phyloP scores from a whole-genome alignment of 1,140 invertebrate species.

The Rhagoletis pomonella region DNA sequence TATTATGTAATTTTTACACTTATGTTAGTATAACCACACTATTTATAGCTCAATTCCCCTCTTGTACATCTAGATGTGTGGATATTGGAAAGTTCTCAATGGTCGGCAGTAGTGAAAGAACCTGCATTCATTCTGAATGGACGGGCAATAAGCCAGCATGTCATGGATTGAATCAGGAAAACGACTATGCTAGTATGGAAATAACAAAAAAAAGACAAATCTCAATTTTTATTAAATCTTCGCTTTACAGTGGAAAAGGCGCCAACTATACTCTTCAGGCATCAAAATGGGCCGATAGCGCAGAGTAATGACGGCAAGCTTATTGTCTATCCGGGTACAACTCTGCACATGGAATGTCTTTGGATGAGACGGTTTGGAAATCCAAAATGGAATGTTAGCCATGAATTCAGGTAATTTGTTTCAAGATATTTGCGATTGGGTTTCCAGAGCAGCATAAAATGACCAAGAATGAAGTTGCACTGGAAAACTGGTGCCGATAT shows the following conservation, averaged over 20 bases:
- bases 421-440: neutral
- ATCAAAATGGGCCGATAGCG: conserved; percentile 87
- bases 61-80: conserved; percentile 77
- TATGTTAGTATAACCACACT: too few species aligned
- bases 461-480: too few species aligned
- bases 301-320: conserved; percentile 90
- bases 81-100: conserved; percentile 87
- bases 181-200: conserved; percentile 86
- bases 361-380: conserved; percentile 89
- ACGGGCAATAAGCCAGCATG: conserved; percentile 85
- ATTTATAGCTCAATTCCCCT: too few species aligned
- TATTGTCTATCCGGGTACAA: conserved; percentile 88
- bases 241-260: conserved; percentile 84
- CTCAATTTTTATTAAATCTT: neutral
- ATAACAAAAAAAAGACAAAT: neutral
- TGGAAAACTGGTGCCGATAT: too few species aligned
- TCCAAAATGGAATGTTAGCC: conserved; percentile 88
- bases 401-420: conserved; percentile 77
- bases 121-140: conserved; percentile 86
- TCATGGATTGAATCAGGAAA: conserved; percentile 87
- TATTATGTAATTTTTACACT: neutral
- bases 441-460: too few species aligned
- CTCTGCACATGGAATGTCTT: conserved; percentile 89
- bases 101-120: conserved; percentile 78
- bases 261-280: conserved; percentile 88